Evolutionary conservation across 2,888 invertebrate genomes (phyloP), one percentile per base, ranked within the genome.

Genomic region (Nudaria mundana): DNA sequence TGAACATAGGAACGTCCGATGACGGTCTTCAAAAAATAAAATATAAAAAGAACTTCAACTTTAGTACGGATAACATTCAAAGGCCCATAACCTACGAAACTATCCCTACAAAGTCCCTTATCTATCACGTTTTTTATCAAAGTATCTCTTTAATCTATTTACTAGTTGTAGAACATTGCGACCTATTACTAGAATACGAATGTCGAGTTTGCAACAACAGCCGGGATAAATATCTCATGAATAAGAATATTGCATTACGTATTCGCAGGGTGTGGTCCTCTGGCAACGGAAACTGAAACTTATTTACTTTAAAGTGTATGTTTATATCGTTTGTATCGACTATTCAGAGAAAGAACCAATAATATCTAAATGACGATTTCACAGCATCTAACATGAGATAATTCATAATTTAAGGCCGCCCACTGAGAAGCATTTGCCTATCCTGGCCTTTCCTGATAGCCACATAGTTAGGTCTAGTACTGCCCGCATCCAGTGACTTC

Each of bases 171-270:
- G 25, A 42, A 36, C 37, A 34, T 24, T 30, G 33, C 14, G 37
- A 37, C 37, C 31, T 30, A 33, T 33, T 15, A 7, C 32, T 28
- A 42, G 38, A 15, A 43, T 33, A 35, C 35, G 43, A 40, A 24
- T 30, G n/a, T 36, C 11, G 37, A 13, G 29, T 37, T 14, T 16
- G 35, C 34, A 51, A 41, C 44, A 42, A 20, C 31, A 40, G 47
- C 51, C 40, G 40, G 54, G 69, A 77, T 78, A 77, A 79, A 74
- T 72, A 74, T 73, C 81, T 81, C 81, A 82, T 82, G 81, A 82
- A 82, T 82, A 83, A 71, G 68, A 74, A 80, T 79, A 80, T 77
- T 75, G 76, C 79, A 80, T 81, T 77, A 80, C 61, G 73, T 69
- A 76, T 76, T 75, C 78, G 49, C 40, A 44, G 43, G 51, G 51